Evolutionary conservation across 2,888 invertebrate genomes (phyloP), one percentile per base, ranked within the genome.

Genomic region (Lithophane leautieri): DNA sequence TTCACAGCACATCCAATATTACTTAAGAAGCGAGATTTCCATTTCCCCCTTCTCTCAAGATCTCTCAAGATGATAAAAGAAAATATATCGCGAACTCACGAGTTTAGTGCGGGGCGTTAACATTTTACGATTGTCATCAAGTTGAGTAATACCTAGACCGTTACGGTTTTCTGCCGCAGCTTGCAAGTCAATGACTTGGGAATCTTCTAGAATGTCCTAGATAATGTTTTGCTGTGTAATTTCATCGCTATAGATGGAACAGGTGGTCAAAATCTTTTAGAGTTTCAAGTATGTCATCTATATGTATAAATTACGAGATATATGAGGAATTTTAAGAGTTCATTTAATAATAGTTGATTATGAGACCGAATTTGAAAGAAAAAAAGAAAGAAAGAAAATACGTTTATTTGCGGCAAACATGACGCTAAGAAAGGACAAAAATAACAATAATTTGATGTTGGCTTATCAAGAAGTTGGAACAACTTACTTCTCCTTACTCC

Each of bases 41-140:
- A 78, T 79, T 73, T 70, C 52, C 70, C 52, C 61, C 61, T 4
- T 2, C 28, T 28, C 28, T 28, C 28, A 28, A 28, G 28, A 74
- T 78, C 47, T 69, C 70, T 50, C 28, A 61, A 60, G 56, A 69
- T 80, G 76, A 68, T 80, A 76, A 78, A 81, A 75, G 68, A 70
- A 81, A 73, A 82, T 84, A 82, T 78, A 80, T 76, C 70, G 68
- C 56, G 75, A 76, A 47, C 82, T 60, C 11, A 76, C n/a, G 63
- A 73, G 68, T 89, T 89, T 86, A 88, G 74, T 80, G 84, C 73
- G 56, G 34, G 63, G n/a, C 76, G 76, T 87, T 81, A 89, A 86
- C 76, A 47, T 78, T 89, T 89, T 86, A 89, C 78, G 89, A 86
- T 77, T 84, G 86, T 81, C 89, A 82, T 86, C 84, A 88, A 85